Conservation (phyloP, 2,888 invertebrate genomes). For the Entomobrya multifasciata region DNA sequence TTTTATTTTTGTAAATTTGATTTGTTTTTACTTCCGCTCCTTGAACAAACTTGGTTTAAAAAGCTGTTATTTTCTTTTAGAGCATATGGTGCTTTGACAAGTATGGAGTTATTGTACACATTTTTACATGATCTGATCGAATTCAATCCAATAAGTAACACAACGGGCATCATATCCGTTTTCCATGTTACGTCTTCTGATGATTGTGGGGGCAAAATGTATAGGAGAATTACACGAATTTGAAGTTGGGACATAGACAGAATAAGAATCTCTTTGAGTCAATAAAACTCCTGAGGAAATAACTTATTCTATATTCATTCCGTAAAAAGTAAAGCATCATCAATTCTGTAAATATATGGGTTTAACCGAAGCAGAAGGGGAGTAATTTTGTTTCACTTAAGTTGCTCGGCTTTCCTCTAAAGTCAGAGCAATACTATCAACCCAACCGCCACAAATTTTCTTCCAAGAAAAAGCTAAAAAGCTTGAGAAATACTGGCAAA, state of each 20-base stretch:
- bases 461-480: slow-evolving; percentile 17
- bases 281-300: slow-evolving; percentile 56
- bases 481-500: slow-evolving; percentile 21
- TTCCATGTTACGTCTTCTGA: neutral
- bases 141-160: slow-evolving; percentile 22
- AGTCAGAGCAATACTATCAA: slow-evolving; percentile 22
- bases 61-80: neutral
- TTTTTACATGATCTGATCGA: neutral
- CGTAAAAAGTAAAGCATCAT: slow-evolving; percentile 28
- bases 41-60: too few relatives aligned
- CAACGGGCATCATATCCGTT: neutral
- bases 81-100: neutral
- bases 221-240: slow-evolving; percentile 27
- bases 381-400: slow-evolving; percentile 70
- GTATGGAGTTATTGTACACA: neutral
- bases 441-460: slow-evolving; percentile 42
- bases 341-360: slow-evolving; percentile 55
- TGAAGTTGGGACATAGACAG: slow-evolving; percentile 16
- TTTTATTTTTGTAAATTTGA: too few relatives aligned
- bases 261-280: slow-evolving; percentile 56
- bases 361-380: slow-evolving; percentile 58
- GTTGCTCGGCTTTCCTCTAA: slow-evolving; percentile 42
- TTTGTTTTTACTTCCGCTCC: too few relatives aligned
- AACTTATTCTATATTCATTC: slow-evolving; percentile 52
- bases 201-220: slow-evolving; percentile 25